phyloP scores from a whole-genome alignment of 2,113 vertebrate species.

The Rhabdomys dilectus region DNA sequence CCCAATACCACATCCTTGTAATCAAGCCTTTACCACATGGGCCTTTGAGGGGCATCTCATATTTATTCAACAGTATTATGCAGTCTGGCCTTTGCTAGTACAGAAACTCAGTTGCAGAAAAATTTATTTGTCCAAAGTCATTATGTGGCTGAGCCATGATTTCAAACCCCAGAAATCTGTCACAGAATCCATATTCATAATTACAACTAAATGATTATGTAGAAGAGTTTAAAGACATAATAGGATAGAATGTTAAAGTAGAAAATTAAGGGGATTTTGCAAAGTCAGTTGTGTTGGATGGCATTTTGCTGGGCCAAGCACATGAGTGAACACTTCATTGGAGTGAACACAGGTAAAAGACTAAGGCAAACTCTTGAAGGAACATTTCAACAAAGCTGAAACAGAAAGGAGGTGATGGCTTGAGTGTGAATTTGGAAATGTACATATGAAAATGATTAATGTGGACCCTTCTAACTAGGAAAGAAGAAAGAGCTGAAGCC shows the following conservation, averaged over 20 bases:
- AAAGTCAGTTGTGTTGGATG: too few relatives aligned
- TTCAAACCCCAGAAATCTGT: neutral
- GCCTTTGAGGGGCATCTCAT: neutral
- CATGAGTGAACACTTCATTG: too few relatives aligned
- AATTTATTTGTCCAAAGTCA: neutral
- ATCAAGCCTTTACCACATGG: neutral
- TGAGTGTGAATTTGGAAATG: neutral
- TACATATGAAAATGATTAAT: neutral
- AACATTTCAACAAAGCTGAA: too few relatives aligned
- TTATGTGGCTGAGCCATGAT: slow-evolving; percentile 19
- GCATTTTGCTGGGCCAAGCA: too few relatives aligned
- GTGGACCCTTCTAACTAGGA: neutral
- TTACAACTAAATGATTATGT: neutral
- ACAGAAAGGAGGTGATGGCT: too few relatives aligned
- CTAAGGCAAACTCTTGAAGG: too few relatives aligned
- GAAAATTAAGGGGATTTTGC: too few relatives aligned
- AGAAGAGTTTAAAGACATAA: neutral
- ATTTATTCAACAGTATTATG: neutral
- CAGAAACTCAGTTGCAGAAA: neutral
- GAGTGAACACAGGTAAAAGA: too few relatives aligned
- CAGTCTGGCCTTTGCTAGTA: neutral
- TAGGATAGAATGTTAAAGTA: neutral
- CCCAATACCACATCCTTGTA: neutral
- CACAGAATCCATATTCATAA: neutral
- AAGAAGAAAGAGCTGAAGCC: neutral